These are phyloP conservation scores for Cinara cedri DNA, from an alignment of 2,888 invertebrate species.

Conservation along the genomic window DNA sequence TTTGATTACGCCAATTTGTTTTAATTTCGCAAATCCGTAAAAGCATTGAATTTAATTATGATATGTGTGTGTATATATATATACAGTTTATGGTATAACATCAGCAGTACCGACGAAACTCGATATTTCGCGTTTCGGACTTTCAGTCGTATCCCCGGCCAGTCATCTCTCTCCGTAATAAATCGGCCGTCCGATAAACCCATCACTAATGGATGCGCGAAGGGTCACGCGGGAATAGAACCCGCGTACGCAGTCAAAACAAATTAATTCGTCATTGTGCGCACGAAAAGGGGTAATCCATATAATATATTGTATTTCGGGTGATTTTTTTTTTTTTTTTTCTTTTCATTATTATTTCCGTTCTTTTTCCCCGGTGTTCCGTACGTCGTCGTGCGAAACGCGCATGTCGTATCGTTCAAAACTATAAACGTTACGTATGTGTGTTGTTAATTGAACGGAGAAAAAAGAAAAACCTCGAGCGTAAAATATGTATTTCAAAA, in stretches of 20 bases:
- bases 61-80: no score
- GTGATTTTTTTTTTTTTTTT: no score
- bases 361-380: no score
- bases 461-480: no score
- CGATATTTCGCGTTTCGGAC: constrained; percentile 37
- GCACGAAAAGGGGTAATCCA: neutral
- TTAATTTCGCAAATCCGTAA: constrained; percentile 35
- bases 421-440: no score
- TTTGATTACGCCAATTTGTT: constrained; percentile 37
- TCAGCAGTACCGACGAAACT: neutral
- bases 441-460: no score
- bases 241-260: constrained; percentile 27
- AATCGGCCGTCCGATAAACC: constrained; percentile 48
- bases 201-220: constrained; percentile 45
- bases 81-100: no score
- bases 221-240: constrained; percentile 29
- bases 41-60: constrained; percentile 41
- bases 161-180: constrained; percentile 8
- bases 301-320: neutral
- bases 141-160: neutral
- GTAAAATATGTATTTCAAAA: no score
- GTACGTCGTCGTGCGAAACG: no score
- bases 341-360: no score
- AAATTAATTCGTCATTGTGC: constrained; percentile 29
- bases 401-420: no score